Conservation (phyloP, 2,888 invertebrate genomes). For the Omphaloscelis lunosa region DNA sequence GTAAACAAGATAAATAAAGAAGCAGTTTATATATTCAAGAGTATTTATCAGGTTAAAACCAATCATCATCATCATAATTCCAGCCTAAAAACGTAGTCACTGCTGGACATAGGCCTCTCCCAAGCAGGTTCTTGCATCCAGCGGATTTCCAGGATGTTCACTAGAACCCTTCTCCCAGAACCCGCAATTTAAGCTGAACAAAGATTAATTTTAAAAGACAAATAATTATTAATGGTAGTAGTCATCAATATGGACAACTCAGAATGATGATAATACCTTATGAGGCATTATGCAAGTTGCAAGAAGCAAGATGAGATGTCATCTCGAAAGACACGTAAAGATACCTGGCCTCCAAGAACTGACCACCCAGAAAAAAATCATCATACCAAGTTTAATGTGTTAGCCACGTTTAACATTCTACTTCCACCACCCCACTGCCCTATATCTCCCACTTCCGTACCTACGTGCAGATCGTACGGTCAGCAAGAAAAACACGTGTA, state of each 20-base stretch:
- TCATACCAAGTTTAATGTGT: conserved; percentile 18
- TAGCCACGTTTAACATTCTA: conserved; percentile 35
- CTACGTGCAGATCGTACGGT: conserved; percentile 50
- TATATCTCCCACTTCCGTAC: conserved; percentile 37
- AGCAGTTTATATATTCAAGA: background rate
- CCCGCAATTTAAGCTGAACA: background rate
- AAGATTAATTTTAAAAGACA: background rate
- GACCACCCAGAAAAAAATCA: conserved; percentile 29
- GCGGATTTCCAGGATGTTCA: no score
- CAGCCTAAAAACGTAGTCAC: background rate
- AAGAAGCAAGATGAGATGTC: background rate
- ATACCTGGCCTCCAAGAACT: background rate
- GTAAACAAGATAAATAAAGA: background rate
- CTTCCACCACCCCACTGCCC: conserved; percentile 41
- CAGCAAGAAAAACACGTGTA: conserved; percentile 54
- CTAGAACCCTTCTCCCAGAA: background rate
- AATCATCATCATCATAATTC: background rate
- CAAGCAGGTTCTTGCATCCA: background rate
- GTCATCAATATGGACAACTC: background rate
- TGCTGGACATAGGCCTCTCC: background rate
- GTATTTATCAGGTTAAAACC: background rate
- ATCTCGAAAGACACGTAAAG: conserved; percentile 21
- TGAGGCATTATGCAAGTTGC: background rate
- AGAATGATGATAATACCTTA: background rate
- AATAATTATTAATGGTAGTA: no score